phyloP scores from a whole-genome alignment of 2,797 vertebrate genomes.

The Manis pentadactyla region DNA sequence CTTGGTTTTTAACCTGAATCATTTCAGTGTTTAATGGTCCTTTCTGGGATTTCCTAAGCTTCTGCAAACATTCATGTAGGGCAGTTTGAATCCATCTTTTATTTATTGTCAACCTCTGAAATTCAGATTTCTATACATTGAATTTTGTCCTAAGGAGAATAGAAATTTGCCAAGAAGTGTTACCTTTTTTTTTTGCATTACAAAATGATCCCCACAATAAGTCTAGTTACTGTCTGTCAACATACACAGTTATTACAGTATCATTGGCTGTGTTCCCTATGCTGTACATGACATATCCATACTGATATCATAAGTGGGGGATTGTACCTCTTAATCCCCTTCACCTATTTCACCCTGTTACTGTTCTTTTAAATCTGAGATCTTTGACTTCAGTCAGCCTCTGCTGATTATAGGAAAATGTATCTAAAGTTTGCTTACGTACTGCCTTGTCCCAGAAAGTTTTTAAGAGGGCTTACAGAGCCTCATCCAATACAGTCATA shows the following conservation, averaged over 20 bases:
- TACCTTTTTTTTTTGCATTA: neutral
- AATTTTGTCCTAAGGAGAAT: neutral
- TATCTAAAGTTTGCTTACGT: neutral
- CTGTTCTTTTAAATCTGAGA: neutral
- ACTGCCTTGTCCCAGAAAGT: neutral
- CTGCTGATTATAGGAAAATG: neutral
- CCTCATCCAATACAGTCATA: neutral
- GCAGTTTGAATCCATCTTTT: conserved; percentile 16
- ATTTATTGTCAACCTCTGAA: conserved; percentile 55
- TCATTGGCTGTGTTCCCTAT: neutral
- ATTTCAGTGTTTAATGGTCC: neutral
- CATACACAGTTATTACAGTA: neutral
- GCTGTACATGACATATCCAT: neutral
- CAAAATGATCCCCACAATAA: neutral
- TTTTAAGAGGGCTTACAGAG: conserved; percentile 7
- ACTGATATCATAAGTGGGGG: neutral
- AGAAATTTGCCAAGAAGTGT: conserved; percentile 24
- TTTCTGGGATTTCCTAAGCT: conserved; percentile 43
- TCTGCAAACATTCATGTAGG: neutral
- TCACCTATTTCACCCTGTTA: neutral
- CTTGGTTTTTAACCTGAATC: neutral
- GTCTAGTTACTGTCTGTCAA: neutral
- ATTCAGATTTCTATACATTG: neutral
- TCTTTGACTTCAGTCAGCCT: neutral
- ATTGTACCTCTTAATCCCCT: neutral